Evolutionary conservation across 1,140 invertebrate genomes (phyloP).

Genomic region (Drosophila lowei): DNA sequence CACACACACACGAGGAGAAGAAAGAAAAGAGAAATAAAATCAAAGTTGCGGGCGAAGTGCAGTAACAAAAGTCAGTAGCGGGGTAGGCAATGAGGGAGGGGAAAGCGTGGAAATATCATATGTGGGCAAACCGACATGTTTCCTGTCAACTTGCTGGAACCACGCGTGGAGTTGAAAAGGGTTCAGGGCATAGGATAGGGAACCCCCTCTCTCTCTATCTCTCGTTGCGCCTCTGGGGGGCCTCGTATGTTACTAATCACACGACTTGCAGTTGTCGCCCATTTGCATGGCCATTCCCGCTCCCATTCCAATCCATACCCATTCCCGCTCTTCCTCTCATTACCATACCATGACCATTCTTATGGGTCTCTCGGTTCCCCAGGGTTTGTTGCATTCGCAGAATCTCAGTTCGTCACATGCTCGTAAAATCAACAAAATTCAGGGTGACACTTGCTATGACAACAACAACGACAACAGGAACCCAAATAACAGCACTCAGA

Average conservation of each 20-base stretch:
- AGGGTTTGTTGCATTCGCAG: constrained; percentile 62
- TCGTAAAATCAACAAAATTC: constrained; percentile 72
- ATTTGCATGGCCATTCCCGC: constrained; percentile 9
- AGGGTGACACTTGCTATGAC: constrained; percentile 68
- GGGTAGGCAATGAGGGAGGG: background rate
- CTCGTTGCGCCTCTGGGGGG: constrained; percentile 25
- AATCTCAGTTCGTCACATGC: constrained; percentile 66
- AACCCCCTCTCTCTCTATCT: background rate
- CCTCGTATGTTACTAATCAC: constrained; percentile 54
- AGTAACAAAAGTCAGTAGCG: background rate
- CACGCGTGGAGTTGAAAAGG: constrained; percentile 13
- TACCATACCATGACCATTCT: background rate
- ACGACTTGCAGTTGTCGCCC: constrained; percentile 43
- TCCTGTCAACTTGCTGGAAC: constrained; percentile 37
- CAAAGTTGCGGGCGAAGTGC: constrained; percentile 21
- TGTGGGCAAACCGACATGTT: constrained; percentile 27
- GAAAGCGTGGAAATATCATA: constrained; percentile 12
- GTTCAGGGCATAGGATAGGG: too few species aligned
- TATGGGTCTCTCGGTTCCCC: constrained; percentile 23
- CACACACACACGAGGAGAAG: constrained; percentile 35
- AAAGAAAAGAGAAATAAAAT: background rate
- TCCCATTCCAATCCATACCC: constrained; percentile 1
- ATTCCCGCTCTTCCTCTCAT: constrained; percentile 1
- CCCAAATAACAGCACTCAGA: constrained; percentile 41
- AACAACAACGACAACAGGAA: constrained; percentile 54